Conservation (phyloP, 2,113 vertebrate genomes). For the Bujurquina vittata region DNA sequence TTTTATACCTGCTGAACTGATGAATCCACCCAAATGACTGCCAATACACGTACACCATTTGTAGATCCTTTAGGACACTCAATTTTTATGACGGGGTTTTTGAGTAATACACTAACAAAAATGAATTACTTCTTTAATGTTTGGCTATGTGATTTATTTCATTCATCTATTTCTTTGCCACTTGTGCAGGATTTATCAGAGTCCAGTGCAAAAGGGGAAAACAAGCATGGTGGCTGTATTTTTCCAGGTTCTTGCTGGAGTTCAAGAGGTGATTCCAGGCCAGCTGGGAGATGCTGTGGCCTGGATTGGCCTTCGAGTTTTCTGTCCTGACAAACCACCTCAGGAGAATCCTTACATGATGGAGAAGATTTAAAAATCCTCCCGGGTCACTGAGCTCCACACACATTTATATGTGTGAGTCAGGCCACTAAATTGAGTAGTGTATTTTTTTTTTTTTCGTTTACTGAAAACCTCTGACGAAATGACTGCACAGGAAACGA, state of each 20-base stretch:
- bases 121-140: constrained; percentile 23
- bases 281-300: constrained; percentile 4
- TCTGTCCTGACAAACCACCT: neutral
- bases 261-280: neutral
- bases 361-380: constrained; percentile 12
- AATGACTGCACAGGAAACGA: neutral
- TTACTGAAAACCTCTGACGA: neutral
- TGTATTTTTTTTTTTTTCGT: neutral
- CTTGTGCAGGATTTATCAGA: neutral
- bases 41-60: constrained; percentile 1
- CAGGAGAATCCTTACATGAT: constrained; percentile 7
- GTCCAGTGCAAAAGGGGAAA: neutral
- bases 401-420: constrained; percentile 6
- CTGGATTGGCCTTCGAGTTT: constrained; percentile 11
- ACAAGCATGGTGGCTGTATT: neutral
- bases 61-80: constrained; percentile 11
- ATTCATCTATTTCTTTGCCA: constrained; percentile 7
- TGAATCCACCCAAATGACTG: constrained; percentile 39
- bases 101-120: constrained; percentile 48
- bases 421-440: neutral
- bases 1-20: constrained; percentile 40
- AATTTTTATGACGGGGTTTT: constrained; percentile 20
- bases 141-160: constrained; percentile 19
- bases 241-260: neutral
- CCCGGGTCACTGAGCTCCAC: constrained; percentile 11